Base-by-base conservation (phyloP, 2,888 invertebrate genomes). In the Suillia variegata region DNA sequence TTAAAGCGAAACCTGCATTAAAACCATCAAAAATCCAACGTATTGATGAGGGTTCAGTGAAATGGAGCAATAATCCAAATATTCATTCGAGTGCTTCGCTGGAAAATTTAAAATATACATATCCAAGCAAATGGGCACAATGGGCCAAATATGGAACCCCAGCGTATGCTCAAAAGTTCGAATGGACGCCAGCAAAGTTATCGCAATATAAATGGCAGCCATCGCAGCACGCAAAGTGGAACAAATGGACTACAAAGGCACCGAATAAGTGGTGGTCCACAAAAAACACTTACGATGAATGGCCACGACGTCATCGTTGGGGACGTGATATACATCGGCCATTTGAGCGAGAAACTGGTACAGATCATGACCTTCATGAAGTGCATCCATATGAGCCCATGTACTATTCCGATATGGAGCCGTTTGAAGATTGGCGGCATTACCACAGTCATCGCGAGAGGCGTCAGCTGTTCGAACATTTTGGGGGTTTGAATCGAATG, bases 391-490 rank as follows among this genome's bases (percentile, higher is more conserved):
- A 66, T 34, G 53, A 64, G 26, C 42, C 54, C 1, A 42, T 54
- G 4, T 50, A 54, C 34, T 75, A 76, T 63, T 62, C 68, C 2
- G 76, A 80, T 34, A 51, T 79, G 8, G 67, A 69, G 1, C 65
- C 68, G 13, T 62, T 69, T 26, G 45, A 61, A 3, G 66, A 73
- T 15, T 70, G 68, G 66, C 67, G 65, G 1, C 67, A 78, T 26
- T 79, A 73, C 59, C 71, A 79, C 31, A 70, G 64, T 0, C 76
- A 80, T 51, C 70, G 79, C 1, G 78, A 79, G 64, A 76, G 81
- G 0, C 66, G 80, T 1, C 75, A 81, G 48, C 57, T 81, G 1
- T 81, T 75, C 31, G 68, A 77, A 48, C 71, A 71, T 4, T 72
- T 80, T 12, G 73, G 72, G 13, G 71, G 71, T 2, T 67, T 80